These are phyloP conservation scores for Pammene aurita DNA, from an alignment of 2,888 invertebrate genomes.

Conservation along the genomic window DNA sequence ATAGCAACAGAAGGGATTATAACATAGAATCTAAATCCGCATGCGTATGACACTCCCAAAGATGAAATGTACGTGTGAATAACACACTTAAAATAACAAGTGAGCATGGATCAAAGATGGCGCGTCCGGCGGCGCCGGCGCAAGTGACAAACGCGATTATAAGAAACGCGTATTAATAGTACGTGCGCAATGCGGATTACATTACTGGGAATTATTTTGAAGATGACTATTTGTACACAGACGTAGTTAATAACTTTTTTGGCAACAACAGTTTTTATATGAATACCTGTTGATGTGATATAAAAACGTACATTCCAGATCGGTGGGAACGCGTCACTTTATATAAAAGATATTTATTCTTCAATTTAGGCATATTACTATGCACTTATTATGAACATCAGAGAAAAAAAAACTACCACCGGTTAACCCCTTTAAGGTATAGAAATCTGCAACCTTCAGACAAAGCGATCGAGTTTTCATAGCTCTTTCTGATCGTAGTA, in stretches of 20 bases:
- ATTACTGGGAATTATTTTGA: slow-evolving; percentile 29
- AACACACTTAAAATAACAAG: slow-evolving; percentile 41
- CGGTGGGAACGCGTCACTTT: too few species aligned
- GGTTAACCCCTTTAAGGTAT: too few species aligned
- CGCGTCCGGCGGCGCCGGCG: slow-evolving; percentile 27
- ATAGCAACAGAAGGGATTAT: background rate
- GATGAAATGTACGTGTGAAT: slow-evolving; percentile 24
- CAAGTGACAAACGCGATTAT: slow-evolving; percentile 61
- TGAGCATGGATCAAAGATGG: slow-evolving; percentile 42
- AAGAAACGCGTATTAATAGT: slow-evolving; percentile 51
- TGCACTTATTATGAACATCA: too few species aligned
- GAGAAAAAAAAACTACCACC: too few species aligned
- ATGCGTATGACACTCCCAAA: slow-evolving; percentile 6
- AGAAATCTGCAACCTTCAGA: too few species aligned
- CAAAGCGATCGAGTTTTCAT: too few species aligned
- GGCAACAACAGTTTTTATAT: background rate
- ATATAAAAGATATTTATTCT: too few species aligned
- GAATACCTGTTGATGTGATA: background rate
- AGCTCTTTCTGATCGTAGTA: too few species aligned
- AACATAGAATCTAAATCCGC: slow-evolving; percentile 15
- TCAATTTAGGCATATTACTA: too few species aligned
- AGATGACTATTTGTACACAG: slow-evolving; percentile 7
- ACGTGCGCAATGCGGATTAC: slow-evolving; percentile 37
- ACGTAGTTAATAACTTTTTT: background rate
- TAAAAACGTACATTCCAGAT: too few species aligned